These are phyloP conservation scores for Hirtodrosophila confusa DNA, from an alignment of 2,888 invertebrate species.

Conservation along the genomic window DNA sequence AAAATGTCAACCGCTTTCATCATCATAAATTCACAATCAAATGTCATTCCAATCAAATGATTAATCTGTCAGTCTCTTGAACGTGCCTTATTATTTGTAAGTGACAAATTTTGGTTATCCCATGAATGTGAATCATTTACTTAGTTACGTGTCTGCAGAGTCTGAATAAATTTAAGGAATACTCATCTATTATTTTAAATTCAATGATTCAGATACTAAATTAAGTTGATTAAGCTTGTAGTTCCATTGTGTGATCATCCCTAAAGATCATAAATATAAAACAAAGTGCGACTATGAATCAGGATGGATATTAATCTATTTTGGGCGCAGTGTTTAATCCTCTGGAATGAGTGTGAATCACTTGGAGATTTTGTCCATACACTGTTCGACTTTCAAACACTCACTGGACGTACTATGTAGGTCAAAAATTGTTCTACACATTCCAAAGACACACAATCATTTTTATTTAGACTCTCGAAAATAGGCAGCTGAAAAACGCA, in stretches of 20 bases:
- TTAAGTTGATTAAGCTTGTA: too few relatives aligned
- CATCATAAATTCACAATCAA: not conserved
- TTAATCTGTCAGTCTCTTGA: constrained; percentile 9
- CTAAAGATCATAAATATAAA: not conserved
- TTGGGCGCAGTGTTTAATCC: constrained; percentile 13
- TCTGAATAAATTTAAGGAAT: too few relatives aligned
- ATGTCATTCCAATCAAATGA: constrained; percentile 14
- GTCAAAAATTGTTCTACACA: constrained; percentile 54
- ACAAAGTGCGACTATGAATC: not conserved
- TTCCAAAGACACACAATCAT: constrained; percentile 60
- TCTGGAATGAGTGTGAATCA: constrained; percentile 25
- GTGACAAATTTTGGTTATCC: constrained; percentile 7
- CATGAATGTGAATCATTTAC: constrained; percentile 13
- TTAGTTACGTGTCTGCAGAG: too few relatives aligned
- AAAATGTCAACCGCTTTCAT: constrained; percentile 29
- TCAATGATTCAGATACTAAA: not conserved
- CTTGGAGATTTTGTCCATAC: constrained; percentile 10
- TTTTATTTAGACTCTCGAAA: constrained; percentile 57
- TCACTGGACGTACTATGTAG: constrained; percentile 49
- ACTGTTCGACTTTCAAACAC: constrained; percentile 12
- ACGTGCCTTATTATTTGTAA: not conserved
- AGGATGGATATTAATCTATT: constrained; percentile 16
- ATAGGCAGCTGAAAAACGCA: constrained; percentile 12
- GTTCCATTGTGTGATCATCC: too few relatives aligned
- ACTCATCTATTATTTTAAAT: not conserved